phyloP scores from a whole-genome alignment of 2,888 invertebrate species.

The Himalopsyche japonica region DNA sequence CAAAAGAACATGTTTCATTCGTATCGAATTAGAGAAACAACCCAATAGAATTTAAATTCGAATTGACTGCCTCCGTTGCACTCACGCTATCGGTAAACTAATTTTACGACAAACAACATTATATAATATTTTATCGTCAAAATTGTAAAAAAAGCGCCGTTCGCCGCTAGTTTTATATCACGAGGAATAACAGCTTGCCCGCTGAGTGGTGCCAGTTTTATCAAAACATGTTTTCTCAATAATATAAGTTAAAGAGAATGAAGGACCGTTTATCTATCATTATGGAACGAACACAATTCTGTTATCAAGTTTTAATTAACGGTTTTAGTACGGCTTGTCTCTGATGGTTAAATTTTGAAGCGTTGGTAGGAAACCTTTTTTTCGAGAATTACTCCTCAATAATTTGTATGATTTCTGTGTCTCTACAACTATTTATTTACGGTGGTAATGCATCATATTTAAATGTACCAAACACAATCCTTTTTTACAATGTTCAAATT shows the following conservation, averaged over 20 bases:
- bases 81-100: conserved; percentile 1
- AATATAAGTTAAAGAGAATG: conserved; percentile 17
- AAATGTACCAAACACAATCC: too few relatives aligned
- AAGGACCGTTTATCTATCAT: conserved; percentile 16
- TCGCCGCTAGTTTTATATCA: background rate
- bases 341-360: background rate
- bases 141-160: background rate
- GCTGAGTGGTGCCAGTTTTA: conserved; percentile 4
- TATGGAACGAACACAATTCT: conserved; percentile 13
- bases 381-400: background rate
- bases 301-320: conserved; percentile 32
- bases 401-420: too few relatives aligned
- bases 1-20: conserved; percentile 3
- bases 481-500: too few relatives aligned
- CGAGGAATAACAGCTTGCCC: background rate
- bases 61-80: background rate
- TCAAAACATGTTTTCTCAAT: conserved; percentile 18
- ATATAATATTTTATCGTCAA: conserved; percentile 17
- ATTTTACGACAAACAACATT: conserved; percentile 21
- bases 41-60: background rate
- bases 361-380: background rate
- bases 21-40: conserved; percentile 5
- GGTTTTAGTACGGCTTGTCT: conserved; percentile 9
- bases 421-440: too few relatives aligned
- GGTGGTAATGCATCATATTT: too few relatives aligned